Percentiles rank a stretch among this genome's conserved stretches.
Evolutionary conservation across 2,888 invertebrate species (phyloP).

Genomic region (Melanchra persicariae): DNA sequence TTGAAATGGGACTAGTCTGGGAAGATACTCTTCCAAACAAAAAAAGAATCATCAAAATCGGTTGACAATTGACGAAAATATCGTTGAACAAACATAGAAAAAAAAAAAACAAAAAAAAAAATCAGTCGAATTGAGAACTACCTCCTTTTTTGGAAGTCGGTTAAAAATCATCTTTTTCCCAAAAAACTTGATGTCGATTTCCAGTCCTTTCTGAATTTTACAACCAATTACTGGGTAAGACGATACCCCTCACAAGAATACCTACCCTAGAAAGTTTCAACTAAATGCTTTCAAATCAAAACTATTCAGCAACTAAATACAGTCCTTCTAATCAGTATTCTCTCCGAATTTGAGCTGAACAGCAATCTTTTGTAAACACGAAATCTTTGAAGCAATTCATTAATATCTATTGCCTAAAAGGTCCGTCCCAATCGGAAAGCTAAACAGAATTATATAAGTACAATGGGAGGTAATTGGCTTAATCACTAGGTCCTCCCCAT

Average conservation of each 20-base stretch:
- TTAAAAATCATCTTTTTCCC: no score
- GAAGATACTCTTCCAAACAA: no score
- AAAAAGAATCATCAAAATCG: no score
- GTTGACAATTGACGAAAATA: no score
- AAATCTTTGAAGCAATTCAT: slow-evolving; percentile 63
- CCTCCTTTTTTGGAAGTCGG: no score
- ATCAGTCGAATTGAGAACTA: no score
- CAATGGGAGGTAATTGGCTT: slow-evolving; percentile 79
- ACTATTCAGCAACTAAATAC: slow-evolving; percentile 18
- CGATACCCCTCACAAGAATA: background rate
- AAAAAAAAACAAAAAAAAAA: no score
- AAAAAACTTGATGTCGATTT: background rate
- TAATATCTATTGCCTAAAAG: slow-evolving; percentile 66
- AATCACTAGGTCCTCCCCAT: slow-evolving; percentile 77
- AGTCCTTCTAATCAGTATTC: slow-evolving; percentile 16
- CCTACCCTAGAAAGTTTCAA: background rate
- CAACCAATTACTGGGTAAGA: background rate
- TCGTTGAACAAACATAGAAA: no score
- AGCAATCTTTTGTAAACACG: slow-evolving; percentile 45
- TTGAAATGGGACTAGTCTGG: no score
- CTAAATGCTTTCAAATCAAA: slow-evolving; percentile 5
- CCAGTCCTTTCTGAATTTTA: background rate
- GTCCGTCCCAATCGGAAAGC: slow-evolving; percentile 68
- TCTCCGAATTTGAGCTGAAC: slow-evolving; percentile 8
- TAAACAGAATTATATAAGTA: slow-evolving; percentile 75